phyloP scores from a whole-genome alignment of 2,797 vertebrate species.

The Nasua narica region DNA sequence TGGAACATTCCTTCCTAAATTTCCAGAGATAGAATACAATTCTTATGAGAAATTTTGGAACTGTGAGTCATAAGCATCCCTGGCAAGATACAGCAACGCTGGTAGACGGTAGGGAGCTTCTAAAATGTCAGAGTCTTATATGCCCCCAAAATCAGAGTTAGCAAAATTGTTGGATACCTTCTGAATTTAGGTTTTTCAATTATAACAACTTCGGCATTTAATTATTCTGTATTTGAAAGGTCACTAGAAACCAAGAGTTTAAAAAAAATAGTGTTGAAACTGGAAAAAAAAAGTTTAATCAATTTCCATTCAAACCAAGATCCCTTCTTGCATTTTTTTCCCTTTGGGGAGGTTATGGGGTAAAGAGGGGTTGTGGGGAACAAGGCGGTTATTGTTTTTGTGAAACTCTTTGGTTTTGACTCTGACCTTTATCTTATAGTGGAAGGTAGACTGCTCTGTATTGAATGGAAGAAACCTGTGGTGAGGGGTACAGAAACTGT shows the following conservation, averaged over 20 bases:
- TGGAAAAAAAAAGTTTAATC: conserved; percentile 78
- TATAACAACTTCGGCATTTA: conserved; percentile 21
- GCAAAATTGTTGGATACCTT: background rate
- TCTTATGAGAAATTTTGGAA: conserved; percentile 1
- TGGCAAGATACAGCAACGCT: background rate
- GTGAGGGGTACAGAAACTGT: conserved; percentile 48
- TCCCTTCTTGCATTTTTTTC: conserved; percentile 74
- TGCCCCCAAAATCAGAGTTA: background rate
- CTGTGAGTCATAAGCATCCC: background rate
- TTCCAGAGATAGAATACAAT: conserved; percentile 28
- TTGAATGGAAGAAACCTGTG: conserved; percentile 71
- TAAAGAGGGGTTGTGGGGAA: conserved; percentile 53
- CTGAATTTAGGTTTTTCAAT: conserved; percentile 47
- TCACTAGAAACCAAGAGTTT: conserved; percentile 83
- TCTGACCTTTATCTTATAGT: conserved; percentile 82
- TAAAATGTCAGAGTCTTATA: background rate
- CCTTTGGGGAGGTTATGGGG: conserved; percentile 52
- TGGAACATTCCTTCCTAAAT: background rate
- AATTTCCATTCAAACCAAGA: conserved; percentile 81
- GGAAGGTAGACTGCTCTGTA: conserved; percentile 56
- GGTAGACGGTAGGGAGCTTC: background rate
- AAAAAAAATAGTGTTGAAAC: conserved; percentile 81
- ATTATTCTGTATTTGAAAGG: conserved; percentile 79
- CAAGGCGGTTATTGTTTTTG: conserved; percentile 79
- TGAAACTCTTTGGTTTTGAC: conserved; percentile 82